These are phyloP conservation scores for Trissolcus basalis DNA, from an alignment of 1,140 invertebrate species.

Conservation along the genomic window DNA sequence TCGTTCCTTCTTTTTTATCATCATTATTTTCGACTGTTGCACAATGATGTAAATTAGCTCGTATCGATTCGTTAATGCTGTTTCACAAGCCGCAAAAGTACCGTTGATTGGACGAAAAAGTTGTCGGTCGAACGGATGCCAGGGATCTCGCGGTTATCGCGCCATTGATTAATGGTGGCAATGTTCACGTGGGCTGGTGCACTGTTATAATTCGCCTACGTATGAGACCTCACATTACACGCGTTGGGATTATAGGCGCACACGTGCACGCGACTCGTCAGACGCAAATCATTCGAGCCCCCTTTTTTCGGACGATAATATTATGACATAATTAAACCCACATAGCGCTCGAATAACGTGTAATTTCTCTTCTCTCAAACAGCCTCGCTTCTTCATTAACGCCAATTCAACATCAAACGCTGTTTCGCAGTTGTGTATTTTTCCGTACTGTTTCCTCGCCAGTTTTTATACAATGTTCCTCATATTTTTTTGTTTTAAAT, in stretches of 20 bases:
- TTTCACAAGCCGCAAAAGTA: conserved; percentile 1
- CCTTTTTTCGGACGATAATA: conserved; percentile 17
- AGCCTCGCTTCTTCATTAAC: too few species aligned
- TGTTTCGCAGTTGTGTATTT: too few species aligned
- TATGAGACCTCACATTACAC: too few species aligned
- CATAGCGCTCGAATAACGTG: too few species aligned
- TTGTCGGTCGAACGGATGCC: conserved; percentile 22
- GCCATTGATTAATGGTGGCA: conserved; percentile 63
- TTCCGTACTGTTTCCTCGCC: too few species aligned
- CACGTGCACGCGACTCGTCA: conserved; percentile 9
- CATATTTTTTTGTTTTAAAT: too few species aligned
- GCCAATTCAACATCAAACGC: too few species aligned
- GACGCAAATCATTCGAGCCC: too few species aligned
- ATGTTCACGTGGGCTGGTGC: conserved; percentile 62
- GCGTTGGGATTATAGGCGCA: too few species aligned
- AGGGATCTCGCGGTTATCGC: conserved; percentile 59
- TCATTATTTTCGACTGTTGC: not conserved
- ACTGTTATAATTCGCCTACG: conserved; percentile 69
- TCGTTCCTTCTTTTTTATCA: not conserved
- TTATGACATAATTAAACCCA: conserved; percentile 39
- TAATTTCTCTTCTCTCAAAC: too few species aligned
- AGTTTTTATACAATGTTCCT: too few species aligned
- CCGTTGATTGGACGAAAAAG: conserved; percentile 25
- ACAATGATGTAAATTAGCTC: conserved; percentile 24
- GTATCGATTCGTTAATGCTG: conserved; percentile 17